These are phyloP conservation scores for Solen grandis DNA, from an alignment of 1,140 invertebrate genomes.

Conservation along the genomic window DNA sequence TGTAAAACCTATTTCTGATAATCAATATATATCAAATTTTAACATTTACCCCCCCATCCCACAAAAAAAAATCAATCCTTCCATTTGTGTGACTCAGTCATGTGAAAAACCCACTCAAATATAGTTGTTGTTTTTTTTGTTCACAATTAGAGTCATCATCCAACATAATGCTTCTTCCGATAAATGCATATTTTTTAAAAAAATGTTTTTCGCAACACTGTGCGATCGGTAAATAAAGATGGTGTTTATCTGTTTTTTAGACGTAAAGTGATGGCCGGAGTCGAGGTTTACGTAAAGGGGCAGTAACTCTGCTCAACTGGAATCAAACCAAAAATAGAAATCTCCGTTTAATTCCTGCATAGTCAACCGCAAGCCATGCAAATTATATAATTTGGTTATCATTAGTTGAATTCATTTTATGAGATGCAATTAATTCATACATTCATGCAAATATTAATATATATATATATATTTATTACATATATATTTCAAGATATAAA, in stretches of 20 bases:
- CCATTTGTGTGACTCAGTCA: too few species aligned
- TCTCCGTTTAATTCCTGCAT: not conserved
- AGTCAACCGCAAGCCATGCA: not conserved
- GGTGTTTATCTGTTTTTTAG: conserved; percentile 22
- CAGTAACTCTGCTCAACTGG: conserved; percentile 28
- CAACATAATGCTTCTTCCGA: too few species aligned
- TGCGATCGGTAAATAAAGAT: conserved; percentile 51
- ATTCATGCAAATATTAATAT: too few species aligned
- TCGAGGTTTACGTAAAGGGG: conserved; percentile 22
- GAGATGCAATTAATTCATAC: not conserved
- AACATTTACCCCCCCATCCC: too few species aligned
- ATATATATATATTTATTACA: too few species aligned
- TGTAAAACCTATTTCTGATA: too few species aligned
- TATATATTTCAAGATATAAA: too few species aligned
- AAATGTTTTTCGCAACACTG: not conserved
- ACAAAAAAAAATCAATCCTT: too few species aligned
- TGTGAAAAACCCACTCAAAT: too few species aligned
- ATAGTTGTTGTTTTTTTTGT: too few species aligned
- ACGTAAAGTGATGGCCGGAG: conserved; percentile 38
- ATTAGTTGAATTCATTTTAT: not conserved
- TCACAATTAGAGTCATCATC: too few species aligned
- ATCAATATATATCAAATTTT: too few species aligned
- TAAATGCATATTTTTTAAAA: not conserved
- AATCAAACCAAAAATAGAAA: conserved; percentile 23
- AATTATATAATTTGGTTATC: not conserved